phyloP scores from a whole-genome alignment of 2,113 vertebrate species.

The Cavia porcellus region DNA sequence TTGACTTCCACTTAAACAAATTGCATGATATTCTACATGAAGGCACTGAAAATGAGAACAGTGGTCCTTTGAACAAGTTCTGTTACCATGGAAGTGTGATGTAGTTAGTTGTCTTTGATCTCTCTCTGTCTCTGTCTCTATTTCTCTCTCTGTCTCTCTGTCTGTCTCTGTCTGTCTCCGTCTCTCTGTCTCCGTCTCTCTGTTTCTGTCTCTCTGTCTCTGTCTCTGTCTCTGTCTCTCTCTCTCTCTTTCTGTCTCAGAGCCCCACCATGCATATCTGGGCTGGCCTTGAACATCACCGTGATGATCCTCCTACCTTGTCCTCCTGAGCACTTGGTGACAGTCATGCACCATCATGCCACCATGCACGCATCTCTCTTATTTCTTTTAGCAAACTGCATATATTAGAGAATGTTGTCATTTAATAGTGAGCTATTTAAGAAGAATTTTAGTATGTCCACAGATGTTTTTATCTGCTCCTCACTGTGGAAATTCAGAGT shows the following conservation, averaged over 20 bases:
- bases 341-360: neutral
- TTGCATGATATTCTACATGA: neutral
- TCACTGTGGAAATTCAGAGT: neutral
- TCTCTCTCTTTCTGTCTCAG: neutral
- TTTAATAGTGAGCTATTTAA: slow-evolving; percentile 25
- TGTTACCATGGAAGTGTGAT: neutral
- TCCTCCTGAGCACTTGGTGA: neutral
- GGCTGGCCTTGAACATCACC: neutral
- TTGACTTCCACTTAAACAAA: neutral
- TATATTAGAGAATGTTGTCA: neutral
- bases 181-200: neutral
- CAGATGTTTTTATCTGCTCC: neutral
- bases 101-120: neutral
- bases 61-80: neutral
- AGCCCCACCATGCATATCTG: neutral
- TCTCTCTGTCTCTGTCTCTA: neutral
- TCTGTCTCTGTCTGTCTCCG: neutral
- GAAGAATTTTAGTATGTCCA: neutral
- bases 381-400: neutral
- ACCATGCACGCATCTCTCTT: neutral
- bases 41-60: neutral
- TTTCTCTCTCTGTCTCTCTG: neutral
- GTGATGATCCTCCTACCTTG: neutral
- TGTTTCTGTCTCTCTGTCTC: neutral
- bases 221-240: neutral